Percentiles rank a stretch among this genome's conserved stretches.
phyloP scores from a whole-genome alignment of 2,113 vertebrate genomes.

The Hyperopisus bebe region DNA sequence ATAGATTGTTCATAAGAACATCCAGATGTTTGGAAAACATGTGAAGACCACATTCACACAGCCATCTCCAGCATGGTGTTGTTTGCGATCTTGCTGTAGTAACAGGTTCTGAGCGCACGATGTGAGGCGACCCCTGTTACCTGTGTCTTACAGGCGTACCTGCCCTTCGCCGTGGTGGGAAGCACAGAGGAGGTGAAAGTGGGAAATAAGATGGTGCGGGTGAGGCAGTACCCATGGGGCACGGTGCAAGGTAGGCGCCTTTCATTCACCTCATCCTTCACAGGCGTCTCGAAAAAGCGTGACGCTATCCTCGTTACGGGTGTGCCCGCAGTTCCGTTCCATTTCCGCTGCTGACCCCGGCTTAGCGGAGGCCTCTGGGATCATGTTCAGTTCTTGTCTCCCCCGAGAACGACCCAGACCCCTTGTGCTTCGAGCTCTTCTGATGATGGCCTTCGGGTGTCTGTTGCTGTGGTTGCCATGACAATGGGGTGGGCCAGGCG shows the following conservation, averaged over 20 bases:
- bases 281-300: neutral
- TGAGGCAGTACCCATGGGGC: constrained; percentile 91
- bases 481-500: neutral
- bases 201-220: constrained; percentile 90
- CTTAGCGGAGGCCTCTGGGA: neutral
- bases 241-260: constrained; percentile 82
- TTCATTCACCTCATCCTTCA: neutral
- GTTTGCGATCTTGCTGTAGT: neutral
- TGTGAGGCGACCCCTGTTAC: neutral
- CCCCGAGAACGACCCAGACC: neutral
- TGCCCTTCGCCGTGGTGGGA: constrained; percentile 92
- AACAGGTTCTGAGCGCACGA: neutral
- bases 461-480: neutral
- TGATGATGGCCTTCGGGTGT: neutral
- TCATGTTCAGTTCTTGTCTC: neutral
- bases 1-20: neutral
- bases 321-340: neutral
- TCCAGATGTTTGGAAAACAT: neutral
- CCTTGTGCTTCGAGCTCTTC: neutral
- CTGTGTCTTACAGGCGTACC: constrained; percentile 69
- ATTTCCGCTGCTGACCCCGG: neutral
- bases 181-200: constrained; percentile 88
- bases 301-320: too few relatives aligned
- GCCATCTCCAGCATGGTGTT: neutral
- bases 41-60: neutral